Conservation (phyloP, 2,888 invertebrate species). For the Nymphalis polychloros region DNA sequence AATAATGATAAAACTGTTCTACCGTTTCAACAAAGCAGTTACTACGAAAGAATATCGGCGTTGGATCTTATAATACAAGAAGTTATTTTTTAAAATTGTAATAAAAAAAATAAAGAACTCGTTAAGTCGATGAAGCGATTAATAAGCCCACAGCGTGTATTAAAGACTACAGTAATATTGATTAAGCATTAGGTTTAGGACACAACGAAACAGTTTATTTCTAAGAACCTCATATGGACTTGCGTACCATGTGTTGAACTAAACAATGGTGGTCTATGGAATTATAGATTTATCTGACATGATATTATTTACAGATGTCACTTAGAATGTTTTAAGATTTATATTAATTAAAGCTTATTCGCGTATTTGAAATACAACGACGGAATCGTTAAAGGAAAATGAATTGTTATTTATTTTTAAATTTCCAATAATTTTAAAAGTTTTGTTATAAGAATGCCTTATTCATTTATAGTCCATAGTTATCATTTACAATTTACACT, state of each 20-base stretch:
- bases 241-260: not conserved
- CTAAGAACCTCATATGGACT: not conserved
- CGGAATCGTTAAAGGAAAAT: no score
- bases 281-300: no score
- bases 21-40: not conserved
- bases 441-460: no score
- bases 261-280: no score
- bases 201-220: constrained; percentile 4
- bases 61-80: constrained; percentile 1
- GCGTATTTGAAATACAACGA: no score
- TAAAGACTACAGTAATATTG: constrained; percentile 19
- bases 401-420: no score
- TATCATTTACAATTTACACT: no score
- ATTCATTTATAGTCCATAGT: no score
- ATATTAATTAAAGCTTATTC: no score
- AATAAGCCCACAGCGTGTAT: constrained; percentile 51
- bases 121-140: constrained; percentile 61
- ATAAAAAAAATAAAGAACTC: constrained; percentile 7
- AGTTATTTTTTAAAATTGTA: constrained; percentile 6
- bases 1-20: not conserved
- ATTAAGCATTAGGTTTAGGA: constrained; percentile 15
- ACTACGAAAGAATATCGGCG: not conserved
- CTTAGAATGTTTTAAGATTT: no score
- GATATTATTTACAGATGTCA: no score
- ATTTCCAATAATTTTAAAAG: no score